Conservation (phyloP, 2,888 invertebrate genomes). For the Calephelis perditalis region DNA sequence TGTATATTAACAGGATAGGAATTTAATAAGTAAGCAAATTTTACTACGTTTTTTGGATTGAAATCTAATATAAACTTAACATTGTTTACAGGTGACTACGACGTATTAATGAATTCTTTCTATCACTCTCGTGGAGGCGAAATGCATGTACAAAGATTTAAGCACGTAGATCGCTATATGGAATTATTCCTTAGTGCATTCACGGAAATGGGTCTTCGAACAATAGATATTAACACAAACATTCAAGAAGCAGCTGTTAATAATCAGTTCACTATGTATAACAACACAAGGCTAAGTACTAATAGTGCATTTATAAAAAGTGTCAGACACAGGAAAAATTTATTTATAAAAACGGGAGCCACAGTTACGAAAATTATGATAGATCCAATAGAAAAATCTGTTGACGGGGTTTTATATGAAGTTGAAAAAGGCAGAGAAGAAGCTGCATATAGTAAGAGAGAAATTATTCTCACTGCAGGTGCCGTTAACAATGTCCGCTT, state of each 20-base stretch:
- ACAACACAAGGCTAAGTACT: slow-evolving; percentile 66
- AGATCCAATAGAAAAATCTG: slow-evolving; percentile 55
- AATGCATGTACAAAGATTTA: slow-evolving; percentile 64
- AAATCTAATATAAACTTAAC: too few relatives aligned
- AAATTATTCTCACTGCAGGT: slow-evolving; percentile 61
- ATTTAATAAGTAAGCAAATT: too few relatives aligned
- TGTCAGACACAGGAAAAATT: slow-evolving; percentile 59
- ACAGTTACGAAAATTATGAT: slow-evolving; percentile 62
- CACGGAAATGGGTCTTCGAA: slow-evolving; percentile 62
- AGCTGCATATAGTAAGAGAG: slow-evolving; percentile 61
- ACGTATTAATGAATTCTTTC: slow-evolving; percentile 62
- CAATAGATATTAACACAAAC: slow-evolving; percentile 62
- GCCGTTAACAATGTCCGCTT: slow-evolving; percentile 67
- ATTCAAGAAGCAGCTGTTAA: slow-evolving; percentile 62
- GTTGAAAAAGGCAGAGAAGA: slow-evolving; percentile 60
- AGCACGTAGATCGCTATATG: slow-evolving; percentile 58
- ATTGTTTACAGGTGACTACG: slow-evolving; percentile 62
- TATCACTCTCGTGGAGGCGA: slow-evolving; percentile 69
- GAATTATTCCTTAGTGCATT: slow-evolving; percentile 61
- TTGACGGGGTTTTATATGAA: slow-evolving; percentile 64
- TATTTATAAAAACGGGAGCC: slow-evolving; percentile 57
- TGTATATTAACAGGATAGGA: too few relatives aligned
- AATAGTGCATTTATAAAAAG: slow-evolving; percentile 64
- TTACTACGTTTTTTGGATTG: too few relatives aligned
- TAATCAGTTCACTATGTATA: slow-evolving; percentile 60